Percentiles rank a stretch among this genome's conserved stretches.
These are phyloP conservation scores for Antheraea pernyi DNA, from an alignment of 1,140 invertebrate genomes.

Conservation along the genomic window DNA sequence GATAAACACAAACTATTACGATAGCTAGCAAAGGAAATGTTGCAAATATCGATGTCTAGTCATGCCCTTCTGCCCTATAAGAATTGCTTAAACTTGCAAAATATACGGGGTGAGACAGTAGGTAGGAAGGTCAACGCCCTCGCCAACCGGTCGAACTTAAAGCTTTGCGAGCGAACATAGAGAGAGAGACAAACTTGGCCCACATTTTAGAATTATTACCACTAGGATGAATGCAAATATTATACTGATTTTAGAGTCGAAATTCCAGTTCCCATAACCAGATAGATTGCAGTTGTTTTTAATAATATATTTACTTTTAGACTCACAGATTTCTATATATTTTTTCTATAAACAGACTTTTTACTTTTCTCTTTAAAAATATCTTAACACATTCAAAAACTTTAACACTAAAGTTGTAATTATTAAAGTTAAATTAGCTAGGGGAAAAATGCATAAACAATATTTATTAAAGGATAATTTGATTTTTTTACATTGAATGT, in stretches of 20 bases:
- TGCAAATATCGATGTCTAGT: neutral
- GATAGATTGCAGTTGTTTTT: no score
- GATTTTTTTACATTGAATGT: neutral
- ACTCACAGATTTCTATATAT: no score
- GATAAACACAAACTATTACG: no score
- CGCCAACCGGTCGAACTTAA: slow-evolving; percentile 69
- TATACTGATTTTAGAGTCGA: neutral
- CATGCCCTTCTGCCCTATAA: neutral
- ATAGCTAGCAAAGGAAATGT: neutral
- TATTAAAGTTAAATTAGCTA: no score
- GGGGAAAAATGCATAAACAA: no score
- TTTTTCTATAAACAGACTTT: no score
- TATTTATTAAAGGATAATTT: neutral
- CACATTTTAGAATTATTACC: slow-evolving; percentile 37
- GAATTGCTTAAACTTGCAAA: slow-evolving; percentile 16
- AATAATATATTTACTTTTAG: no score
- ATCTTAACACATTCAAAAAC: no score
- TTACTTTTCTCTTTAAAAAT: no score
- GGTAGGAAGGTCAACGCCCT: slow-evolving; percentile 66
- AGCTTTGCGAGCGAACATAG: slow-evolving; percentile 60
- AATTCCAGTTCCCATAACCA: neutral
- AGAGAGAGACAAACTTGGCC: slow-evolving; percentile 66
- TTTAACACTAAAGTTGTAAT: no score
- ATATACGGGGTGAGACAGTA: slow-evolving; percentile 48
- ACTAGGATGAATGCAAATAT: neutral